phyloP scores from a whole-genome alignment of 1,140 invertebrate genomes.

The Doryteuthis pealeii region DNA sequence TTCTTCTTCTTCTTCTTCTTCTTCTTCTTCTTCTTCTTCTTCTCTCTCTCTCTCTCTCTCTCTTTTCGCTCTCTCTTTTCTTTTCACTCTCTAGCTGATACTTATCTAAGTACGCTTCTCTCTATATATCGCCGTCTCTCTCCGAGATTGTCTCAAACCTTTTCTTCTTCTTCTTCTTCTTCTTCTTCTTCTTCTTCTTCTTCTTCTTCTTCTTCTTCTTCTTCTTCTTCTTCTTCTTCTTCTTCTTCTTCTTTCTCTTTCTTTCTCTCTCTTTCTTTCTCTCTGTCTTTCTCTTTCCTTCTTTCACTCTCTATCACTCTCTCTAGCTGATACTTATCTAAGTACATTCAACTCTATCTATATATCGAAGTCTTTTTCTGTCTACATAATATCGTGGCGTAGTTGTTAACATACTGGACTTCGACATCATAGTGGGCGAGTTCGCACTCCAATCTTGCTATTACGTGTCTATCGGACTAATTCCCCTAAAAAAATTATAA shows the following conservation, averaged over 20 bases:
- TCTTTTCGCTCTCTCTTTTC: neutral
- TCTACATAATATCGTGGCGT: neutral
- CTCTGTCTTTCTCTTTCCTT: too few species aligned
- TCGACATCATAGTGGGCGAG: too few species aligned
- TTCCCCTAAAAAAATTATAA: too few species aligned
- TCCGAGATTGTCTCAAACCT: neutral
- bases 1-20: constrained; percentile 2
- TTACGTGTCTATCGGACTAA: too few species aligned
- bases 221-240: constrained; percentile 12
- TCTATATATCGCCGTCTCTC: constrained; percentile 4
- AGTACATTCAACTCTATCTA: neutral
- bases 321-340: neutral
- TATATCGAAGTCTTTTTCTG: neutral
- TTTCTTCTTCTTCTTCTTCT: neutral
- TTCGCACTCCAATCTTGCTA: too few species aligned
- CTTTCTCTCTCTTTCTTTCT: too few species aligned
- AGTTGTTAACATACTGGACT: too few species aligned
- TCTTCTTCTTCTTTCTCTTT: constrained; percentile 11
- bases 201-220: constrained; percentile 15
- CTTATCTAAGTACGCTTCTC: neutral
- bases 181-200: neutral
- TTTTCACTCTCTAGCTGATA: neutral
- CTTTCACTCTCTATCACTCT: too few species aligned
- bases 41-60: neutral
- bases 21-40: constrained; percentile 1